Percentiles rank a stretch among this genome's conserved stretches.
Evolutionary conservation across 92 coral and sea anemone genomes (phyloP).

Genomic region (Zoanthus solanderi): DNA sequence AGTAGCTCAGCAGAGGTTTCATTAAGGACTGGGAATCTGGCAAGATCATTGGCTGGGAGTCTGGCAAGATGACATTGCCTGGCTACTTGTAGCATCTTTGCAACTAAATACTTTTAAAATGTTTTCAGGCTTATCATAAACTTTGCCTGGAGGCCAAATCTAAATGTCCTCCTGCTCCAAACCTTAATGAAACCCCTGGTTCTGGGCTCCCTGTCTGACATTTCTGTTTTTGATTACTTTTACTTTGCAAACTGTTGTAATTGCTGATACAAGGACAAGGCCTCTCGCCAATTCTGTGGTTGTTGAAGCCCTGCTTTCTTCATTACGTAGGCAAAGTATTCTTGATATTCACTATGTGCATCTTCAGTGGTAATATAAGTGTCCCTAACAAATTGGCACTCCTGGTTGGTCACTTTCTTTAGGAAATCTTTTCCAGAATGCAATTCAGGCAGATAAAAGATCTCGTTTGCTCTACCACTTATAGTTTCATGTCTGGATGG

Average conservation of each 20-base stretch:
- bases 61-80: no score
- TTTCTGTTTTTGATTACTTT: no score
- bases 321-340: constrained; percentile 43
- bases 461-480: constrained; percentile 46
- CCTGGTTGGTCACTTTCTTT: constrained; percentile 32
- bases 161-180: no score
- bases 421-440: constrained; percentile 23
- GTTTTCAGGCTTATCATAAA: no score
- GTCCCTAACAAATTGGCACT: constrained; percentile 33
- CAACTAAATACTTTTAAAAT: no score
- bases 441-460: constrained; percentile 48
- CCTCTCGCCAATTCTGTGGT: constrained; percentile 50
- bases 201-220: no score
- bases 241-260: neutral
- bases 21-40: no score
- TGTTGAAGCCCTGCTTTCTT: constrained; percentile 10
- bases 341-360: constrained; percentile 33
- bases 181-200: no score
- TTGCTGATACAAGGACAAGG: neutral
- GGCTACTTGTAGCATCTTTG: no score
- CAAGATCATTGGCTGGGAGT: no score
- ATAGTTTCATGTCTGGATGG: neutral
- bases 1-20: no score
- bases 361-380: constrained; percentile 21
- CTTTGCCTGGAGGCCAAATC: no score